phyloP scores from a whole-genome alignment of 2,888 invertebrate species.

The Volucella bombylans region DNA sequence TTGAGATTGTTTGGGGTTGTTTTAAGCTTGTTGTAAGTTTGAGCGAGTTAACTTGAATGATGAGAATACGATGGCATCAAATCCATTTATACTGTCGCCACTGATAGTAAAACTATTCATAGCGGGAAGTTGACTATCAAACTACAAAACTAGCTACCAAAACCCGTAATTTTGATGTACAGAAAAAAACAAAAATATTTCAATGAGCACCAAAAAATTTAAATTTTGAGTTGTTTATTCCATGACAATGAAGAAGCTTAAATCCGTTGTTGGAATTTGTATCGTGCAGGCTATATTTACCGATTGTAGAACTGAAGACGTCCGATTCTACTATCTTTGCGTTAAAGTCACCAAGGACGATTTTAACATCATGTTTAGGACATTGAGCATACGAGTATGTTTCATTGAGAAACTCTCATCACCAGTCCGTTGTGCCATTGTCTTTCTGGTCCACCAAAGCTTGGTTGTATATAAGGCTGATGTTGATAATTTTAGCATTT shows the following conservation, averaged over 20 bases:
- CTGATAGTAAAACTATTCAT: background rate
- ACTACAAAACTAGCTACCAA: background rate
- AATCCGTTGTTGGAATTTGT: too few species aligned
- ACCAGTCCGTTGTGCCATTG: too few species aligned
- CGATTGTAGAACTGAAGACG: too few species aligned
- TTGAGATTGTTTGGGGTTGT: constrained; percentile 66
- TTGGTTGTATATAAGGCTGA: too few species aligned
- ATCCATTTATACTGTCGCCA: constrained; percentile 21
- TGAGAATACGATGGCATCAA: constrained; percentile 31
- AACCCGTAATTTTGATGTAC: constrained; percentile 36
- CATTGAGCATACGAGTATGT: too few species aligned
- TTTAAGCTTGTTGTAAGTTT: constrained; percentile 23
- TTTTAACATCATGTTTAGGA: too few species aligned
- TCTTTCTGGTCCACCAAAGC: too few species aligned
- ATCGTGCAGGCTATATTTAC: too few species aligned
- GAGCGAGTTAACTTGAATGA: background rate
- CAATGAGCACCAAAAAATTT: constrained; percentile 8
- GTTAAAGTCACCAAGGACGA: too few species aligned
- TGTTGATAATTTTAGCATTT: too few species aligned
- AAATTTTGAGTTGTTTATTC: constrained; percentile 48
- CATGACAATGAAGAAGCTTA: constrained; percentile 5
- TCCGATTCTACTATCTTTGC: too few species aligned
- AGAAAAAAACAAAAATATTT: background rate
- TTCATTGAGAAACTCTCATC: too few species aligned
- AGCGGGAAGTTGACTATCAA: constrained; percentile 8